Base-by-base conservation (phyloP, 2,113 vertebrate species). In the Chinchilla lanigera region DNA sequence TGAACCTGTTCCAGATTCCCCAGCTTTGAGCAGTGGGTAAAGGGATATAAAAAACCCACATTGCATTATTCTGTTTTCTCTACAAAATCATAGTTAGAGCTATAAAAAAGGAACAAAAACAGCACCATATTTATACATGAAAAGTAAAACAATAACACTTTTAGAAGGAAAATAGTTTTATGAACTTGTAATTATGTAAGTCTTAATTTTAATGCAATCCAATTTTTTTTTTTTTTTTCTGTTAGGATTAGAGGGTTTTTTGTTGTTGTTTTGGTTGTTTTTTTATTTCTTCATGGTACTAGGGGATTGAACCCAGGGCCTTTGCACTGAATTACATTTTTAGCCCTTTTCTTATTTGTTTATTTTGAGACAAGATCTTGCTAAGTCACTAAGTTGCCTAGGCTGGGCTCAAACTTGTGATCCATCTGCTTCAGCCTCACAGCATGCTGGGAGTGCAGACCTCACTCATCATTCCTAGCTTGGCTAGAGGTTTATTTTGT, bases 111-210 rank as follows among this genome's bases (percentile, higher is more conserved):
- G n/a, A 90, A 47, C 4, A 81, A 47, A 92, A 85, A 33, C 22
- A 24, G 12, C 75, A 85, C n/a, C 22, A 41, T 14, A 81, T 69
- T 95, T 67, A 81, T 77, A 89, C 0, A 20, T 63, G 38, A 52
- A 8, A 16, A 30, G 6, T 41, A 58, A 94, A 88, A 41, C 83
- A 93, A 69, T 67, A 77, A 84, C 82, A 3, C n/a, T 56, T 94
- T 77, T 93, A 71, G 44, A 52, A 90, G 54, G 35, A 93, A 93
- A 91, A 61, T 85, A 81, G 92, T 95, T 92, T 87, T 38, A 75
- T 80, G 22, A 95, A 44, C 20, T 35, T 91, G 5, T 58, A 95
- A 92, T 63, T 33, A 69, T 24, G 78, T 56, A 4, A 84, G 81
- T 86, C 50, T 88, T 86, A 82, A 52, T 89, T 90, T 63, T 81